A percentile compares a stretch with the other conserved stretches of the same genome.
Evolutionary conservation across 2,113 vertebrate species (phyloP).

Genomic region (Cyrtonyx montezumae): DNA sequence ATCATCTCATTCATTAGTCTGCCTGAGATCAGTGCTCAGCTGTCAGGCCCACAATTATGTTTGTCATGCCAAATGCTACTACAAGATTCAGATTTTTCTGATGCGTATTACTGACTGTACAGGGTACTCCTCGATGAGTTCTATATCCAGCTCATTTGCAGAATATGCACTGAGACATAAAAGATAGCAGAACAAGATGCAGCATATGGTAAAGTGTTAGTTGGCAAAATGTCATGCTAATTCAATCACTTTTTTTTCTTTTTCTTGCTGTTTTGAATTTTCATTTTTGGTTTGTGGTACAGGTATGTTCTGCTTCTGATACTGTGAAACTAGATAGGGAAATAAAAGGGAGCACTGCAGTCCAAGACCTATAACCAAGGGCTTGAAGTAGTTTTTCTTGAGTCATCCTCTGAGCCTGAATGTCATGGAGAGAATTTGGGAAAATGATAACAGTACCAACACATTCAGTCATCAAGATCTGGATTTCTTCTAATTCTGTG

Average conservation of each 20-base stretch:
- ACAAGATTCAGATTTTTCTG: neutral
- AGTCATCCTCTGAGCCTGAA: neutral
- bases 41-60: neutral
- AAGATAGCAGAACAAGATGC: neutral
- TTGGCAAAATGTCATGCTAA: neutral
- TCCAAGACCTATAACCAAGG: neutral
- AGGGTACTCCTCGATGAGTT: neutral
- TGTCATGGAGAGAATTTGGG: neutral
- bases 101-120: neutral
- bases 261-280: neutral
- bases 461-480: neutral
- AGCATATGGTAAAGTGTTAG: neutral
- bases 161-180: neutral
- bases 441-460: neutral
- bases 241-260: neutral
- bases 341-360: neutral
- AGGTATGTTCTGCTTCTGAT: neutral
- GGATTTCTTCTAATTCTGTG: neutral
- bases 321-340: neutral
- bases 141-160: neutral
- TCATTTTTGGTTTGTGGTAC: neutral
- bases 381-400: neutral
- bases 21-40: neutral
- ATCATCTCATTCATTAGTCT: neutral
- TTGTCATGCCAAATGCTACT: neutral